A percentile compares a stretch with the other conserved stretches of the same genome.
phyloP scores from a whole-genome alignment of 2,113 vertebrate species.

The Nothoprocta perdicaria region DNA sequence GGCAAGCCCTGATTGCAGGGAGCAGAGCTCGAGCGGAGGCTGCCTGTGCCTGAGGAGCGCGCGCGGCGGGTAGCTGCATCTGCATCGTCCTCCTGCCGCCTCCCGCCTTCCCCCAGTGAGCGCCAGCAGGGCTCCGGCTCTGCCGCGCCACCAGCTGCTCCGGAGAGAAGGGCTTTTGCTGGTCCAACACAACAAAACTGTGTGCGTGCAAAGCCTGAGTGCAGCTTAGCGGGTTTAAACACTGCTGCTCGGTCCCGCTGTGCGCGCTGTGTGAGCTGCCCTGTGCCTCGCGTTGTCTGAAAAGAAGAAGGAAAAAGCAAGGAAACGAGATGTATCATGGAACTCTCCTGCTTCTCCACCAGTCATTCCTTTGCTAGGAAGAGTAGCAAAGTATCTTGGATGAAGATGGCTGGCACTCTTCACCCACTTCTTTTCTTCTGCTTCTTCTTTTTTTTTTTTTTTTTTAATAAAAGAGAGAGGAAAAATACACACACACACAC shows the following conservation, averaged over 20 bases:
- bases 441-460: too few relatives aligned
- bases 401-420: background rate
- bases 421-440: background rate
- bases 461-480: too few relatives aligned
- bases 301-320: background rate
- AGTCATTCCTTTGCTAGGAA: background rate
- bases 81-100: conserved; percentile 39
- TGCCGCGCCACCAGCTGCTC: background rate
- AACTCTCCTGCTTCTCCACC: background rate
- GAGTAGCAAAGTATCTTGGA: background rate
- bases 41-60: conserved; percentile 37
- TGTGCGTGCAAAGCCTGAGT: background rate
- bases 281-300: background rate
- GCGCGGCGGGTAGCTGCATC: conserved; percentile 49
- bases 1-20: conserved; percentile 42
- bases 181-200: background rate
- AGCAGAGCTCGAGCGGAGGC: conserved; percentile 34
- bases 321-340: background rate
- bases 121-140: conserved; percentile 39
- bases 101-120: conserved; percentile 37
- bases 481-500: too few relatives aligned
- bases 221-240: background rate
- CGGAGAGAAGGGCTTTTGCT: background rate
- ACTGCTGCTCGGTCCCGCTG: background rate
- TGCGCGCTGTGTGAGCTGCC: background rate